Evolutionary conservation across 2,888 invertebrate species (phyloP), one percentile per base, ranked within the genome.

Genomic region (Volucella bombylans): DNA sequence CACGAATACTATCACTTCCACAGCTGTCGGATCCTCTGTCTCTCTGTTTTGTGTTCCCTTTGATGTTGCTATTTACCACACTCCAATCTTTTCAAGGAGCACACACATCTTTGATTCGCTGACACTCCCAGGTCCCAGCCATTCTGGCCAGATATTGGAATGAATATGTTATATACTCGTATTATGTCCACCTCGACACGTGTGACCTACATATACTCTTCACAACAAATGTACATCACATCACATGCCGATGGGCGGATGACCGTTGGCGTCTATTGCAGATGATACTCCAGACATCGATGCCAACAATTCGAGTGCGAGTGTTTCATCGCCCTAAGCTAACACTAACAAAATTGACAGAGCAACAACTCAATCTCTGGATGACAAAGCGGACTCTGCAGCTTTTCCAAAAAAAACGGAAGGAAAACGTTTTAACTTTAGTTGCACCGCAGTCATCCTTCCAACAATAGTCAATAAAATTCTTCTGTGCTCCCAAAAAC

Each of bases 21-120:
- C 50, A 15, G 14, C 15, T 14, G 38, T 31, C 14, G 38, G 38
- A 45, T 11, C 52, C 23, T 38, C 31, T 47, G 41, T 14, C 18
- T n/a, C n/a, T n/a, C n/a, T n/a, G 15, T 18, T 57, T 64, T 45
- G 18, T 23, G 8, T 39, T 43, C 31, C 43, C 62, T 77, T 77
- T 69, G 69, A 69, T 69, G 68, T 64, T 64, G 61, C 54, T 54
- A 49, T 69, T 62, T 69, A 54, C 50, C 54, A 49, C 55, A 49
- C 31, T 67, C 18, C 45, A 69, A 47, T 49, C 54, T 14, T 57
- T 55, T 23, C 65, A 41, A 50, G 74, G 41, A 57, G 43, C 41
- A 52, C 67, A 43, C 41, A 52, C 67, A 59, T 39, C 45, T 47
- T 68, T 49, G 31, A 69, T 77, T 71, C 62, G 55, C 69, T 50